Conservation (phyloP, 2,797 vertebrate species). For the Artibeus jamaicensis region DNA sequence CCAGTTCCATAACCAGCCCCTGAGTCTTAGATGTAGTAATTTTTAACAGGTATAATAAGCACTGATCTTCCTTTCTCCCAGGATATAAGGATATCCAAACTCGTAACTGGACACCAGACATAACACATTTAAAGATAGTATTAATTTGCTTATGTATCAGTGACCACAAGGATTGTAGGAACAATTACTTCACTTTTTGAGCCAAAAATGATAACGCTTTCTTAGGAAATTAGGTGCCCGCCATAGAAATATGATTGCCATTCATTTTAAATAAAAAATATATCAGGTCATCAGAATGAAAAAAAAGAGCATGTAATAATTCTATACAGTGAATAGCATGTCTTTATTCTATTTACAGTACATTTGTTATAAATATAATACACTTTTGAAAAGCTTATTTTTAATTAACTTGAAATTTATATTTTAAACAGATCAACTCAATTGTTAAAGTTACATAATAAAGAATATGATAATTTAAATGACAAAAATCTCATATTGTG, state of each 20-base stretch:
- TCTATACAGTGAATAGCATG: slow-evolving; percentile 86
- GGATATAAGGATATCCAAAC: not conserved
- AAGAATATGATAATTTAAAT: slow-evolving; percentile 84
- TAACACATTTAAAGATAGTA: not conserved
- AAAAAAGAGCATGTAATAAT: slow-evolving; percentile 67
- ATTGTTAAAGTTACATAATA: slow-evolving; percentile 86
- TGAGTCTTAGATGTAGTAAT: not conserved
- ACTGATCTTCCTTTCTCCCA: not conserved
- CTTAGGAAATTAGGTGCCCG: not conserved
- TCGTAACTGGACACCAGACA: not conserved
- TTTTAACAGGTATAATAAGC: not conserved
- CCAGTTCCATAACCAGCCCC: not conserved
- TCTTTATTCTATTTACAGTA: slow-evolving; percentile 99
- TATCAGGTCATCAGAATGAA: slow-evolving; percentile 31
- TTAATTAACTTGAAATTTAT: slow-evolving; percentile 87
- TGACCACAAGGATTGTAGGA: not conserved
- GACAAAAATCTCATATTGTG: slow-evolving; percentile 83
- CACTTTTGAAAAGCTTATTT: slow-evolving; percentile 93
- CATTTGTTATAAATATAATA: slow-evolving; percentile 99
- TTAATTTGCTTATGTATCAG: not conserved
- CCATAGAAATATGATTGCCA: slow-evolving; percentile 2
- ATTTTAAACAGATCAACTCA: slow-evolving; percentile 89
- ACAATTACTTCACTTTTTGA: not conserved
- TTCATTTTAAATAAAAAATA: slow-evolving; percentile 54
- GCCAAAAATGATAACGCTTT: not conserved